Evolutionary conservation across 2,888 invertebrate species (phyloP), one percentile per base, ranked within the genome.

Genomic region (Tridacna gigas): DNA sequence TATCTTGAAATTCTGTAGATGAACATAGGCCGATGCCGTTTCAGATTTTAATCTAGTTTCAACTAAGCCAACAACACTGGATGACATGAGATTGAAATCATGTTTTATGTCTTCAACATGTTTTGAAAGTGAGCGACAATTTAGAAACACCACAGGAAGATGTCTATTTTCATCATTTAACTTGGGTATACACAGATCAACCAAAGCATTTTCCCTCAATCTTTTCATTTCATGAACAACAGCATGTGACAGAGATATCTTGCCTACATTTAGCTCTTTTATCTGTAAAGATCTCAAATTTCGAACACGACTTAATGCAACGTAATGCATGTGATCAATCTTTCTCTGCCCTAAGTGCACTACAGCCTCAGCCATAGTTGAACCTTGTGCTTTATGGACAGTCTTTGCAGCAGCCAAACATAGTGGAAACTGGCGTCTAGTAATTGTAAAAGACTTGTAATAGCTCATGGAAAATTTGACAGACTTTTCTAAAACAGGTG

Each of bases 151-250:
- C 37, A 83, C 22, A n/a, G 3, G 61, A 12, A 67, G 1, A 18
- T 18, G 22, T n/a, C 20, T 22, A 22, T 12, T 13, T 18, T 12
- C 22, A 26, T 26, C 25, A 48, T 37, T 13, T 20, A 82, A 45
- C 18, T 56, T 37, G 28, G 73, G 71, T 48, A 75, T 26, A 37
- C 51, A 74, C 13, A 77, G 20, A 18, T 61, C 63, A 51, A 80
- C n/a, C 22, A 15, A 45, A 28, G 51, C 67, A 12, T 47, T 37
- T 12, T 37, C 25, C 37, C 75, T 47, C 18, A 86, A 45, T 22
- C 83, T 45, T 15, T 66, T 48, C 81, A 86, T 86, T 77, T 86
- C 86, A 11, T 67, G n/a, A 22, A 56, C 48, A n/a, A 86, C 86
- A 71, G 51, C 56, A n/a, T 15, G 15, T 11, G 77, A 77, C 26